Conservation (phyloP, 1,140 invertebrate species). For the Agrilus planipennis region DNA sequence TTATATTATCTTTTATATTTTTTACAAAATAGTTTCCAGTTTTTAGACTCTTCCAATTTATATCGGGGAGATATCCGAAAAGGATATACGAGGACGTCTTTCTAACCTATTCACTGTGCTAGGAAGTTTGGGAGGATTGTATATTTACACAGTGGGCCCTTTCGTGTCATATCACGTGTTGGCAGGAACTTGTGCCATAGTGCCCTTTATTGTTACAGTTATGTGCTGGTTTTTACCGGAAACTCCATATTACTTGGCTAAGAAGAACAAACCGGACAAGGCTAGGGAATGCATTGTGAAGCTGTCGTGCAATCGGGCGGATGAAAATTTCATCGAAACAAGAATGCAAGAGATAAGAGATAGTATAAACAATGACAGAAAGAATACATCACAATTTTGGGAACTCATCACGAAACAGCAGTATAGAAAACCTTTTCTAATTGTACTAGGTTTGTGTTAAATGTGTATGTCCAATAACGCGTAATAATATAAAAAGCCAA, state of each 20-base stretch:
- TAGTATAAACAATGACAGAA: constrained; percentile 9
- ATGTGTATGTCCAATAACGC: too few species aligned
- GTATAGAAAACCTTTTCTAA: constrained; percentile 5
- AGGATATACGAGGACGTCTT: constrained; percentile 45
- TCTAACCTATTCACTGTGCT: constrained; percentile 43
- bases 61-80: constrained; percentile 48
- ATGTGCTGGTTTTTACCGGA: constrained; percentile 45
- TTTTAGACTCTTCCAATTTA: constrained; percentile 39
- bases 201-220: constrained; percentile 42
- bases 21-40: too few species aligned
- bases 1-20: too few species aligned
- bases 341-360: constrained; percentile 13
- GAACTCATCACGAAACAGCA: constrained; percentile 8
- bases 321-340: constrained; percentile 8
- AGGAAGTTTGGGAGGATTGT: constrained; percentile 46
- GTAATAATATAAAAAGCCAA: too few species aligned
- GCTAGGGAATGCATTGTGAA: constrained; percentile 7
- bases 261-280: too few species aligned
- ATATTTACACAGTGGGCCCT: constrained; percentile 42
- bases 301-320: constrained; percentile 1
- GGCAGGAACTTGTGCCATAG: constrained; percentile 28
- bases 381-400: constrained; percentile 8
- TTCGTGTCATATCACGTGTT: constrained; percentile 32
- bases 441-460: constrained; percentile 6
- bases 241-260: constrained; percentile 50